Conservation (phyloP, 2,888 invertebrate genomes). For the Pomacea canaliculata region DNA sequence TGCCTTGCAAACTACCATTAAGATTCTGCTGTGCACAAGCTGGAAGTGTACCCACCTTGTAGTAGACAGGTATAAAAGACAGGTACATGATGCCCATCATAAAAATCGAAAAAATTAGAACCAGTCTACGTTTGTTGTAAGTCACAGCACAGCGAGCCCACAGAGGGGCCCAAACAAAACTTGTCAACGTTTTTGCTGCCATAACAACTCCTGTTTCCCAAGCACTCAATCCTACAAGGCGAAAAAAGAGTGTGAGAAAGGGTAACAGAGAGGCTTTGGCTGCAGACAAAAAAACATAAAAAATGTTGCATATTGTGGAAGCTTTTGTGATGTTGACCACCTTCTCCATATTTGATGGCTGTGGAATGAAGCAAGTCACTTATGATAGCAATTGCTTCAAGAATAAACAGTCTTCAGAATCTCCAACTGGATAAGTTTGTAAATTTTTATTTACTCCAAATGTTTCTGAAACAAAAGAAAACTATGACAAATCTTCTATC, state of each 20-base stretch:
- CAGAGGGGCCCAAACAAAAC: constrained; percentile 58
- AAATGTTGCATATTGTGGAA: constrained; percentile 56
- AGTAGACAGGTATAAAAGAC: constrained; percentile 51
- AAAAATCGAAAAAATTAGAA: constrained; percentile 59
- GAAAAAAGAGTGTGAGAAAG: constrained; percentile 62
- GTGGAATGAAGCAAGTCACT: no score
- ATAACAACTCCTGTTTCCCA: constrained; percentile 59
- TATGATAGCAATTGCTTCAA: no score
- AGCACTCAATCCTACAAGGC: constrained; percentile 59
- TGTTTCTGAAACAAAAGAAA: no score
- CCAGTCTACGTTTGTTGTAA: constrained; percentile 53
- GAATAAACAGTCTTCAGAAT: no score
- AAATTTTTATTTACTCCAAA: no score
- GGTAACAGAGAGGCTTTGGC: constrained; percentile 62
- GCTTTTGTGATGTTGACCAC: constrained; percentile 55
- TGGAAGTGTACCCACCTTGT: constrained; percentile 18
- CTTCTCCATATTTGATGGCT: constrained; percentile 13
- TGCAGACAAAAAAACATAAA: constrained; percentile 57
- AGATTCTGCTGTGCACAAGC: background rate
- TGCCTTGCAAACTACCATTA: no score
- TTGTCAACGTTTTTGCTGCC: constrained; percentile 55
- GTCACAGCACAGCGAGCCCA: constrained; percentile 62
- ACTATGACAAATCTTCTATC: no score
- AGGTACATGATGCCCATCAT: constrained; percentile 58
- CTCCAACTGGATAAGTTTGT: no score